phyloP scores from a whole-genome alignment of 2,797 vertebrate species.

The Monodelphis domestica region DNA sequence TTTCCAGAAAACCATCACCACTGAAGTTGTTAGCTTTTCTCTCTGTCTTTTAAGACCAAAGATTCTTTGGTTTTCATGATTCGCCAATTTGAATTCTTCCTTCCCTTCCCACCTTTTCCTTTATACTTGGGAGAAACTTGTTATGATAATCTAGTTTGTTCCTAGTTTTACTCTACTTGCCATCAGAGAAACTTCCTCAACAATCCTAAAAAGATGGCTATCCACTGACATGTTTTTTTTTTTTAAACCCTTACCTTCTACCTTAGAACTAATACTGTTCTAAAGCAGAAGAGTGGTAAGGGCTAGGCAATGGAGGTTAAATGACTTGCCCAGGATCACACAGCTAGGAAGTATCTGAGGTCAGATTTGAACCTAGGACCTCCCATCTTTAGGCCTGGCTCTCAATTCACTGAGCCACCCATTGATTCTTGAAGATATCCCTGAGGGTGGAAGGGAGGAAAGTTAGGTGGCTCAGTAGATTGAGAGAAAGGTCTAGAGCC shows the following conservation, averaged over 20 bases:
- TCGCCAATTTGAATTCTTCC: neutral
- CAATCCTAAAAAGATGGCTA: conserved; percentile 22
- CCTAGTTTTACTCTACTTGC: neutral
- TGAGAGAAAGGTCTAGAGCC: too few species aligned
- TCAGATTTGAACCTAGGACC: too few species aligned
- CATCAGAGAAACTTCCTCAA: neutral
- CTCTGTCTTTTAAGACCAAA: neutral
- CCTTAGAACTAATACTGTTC: too few species aligned
- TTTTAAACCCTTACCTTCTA: too few species aligned
- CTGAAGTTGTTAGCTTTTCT: neutral
- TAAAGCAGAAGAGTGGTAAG: too few species aligned
- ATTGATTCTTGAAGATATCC: neutral
- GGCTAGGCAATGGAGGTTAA: too few species aligned
- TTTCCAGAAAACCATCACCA: neutral
- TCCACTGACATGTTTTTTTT: neutral
- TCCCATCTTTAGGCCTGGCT: too few species aligned
- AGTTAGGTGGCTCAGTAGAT: too few species aligned
- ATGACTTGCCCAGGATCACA: too few species aligned
- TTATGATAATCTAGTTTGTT: neutral
- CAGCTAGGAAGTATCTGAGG: too few species aligned
- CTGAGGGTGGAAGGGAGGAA: too few species aligned
- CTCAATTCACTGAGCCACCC: too few species aligned
- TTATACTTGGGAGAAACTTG: neutral
- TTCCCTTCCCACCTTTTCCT: neutral
- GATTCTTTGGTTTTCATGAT: neutral